Conservation (phyloP, 2,888 invertebrate species). For the Orthonevra nobilis region DNA sequence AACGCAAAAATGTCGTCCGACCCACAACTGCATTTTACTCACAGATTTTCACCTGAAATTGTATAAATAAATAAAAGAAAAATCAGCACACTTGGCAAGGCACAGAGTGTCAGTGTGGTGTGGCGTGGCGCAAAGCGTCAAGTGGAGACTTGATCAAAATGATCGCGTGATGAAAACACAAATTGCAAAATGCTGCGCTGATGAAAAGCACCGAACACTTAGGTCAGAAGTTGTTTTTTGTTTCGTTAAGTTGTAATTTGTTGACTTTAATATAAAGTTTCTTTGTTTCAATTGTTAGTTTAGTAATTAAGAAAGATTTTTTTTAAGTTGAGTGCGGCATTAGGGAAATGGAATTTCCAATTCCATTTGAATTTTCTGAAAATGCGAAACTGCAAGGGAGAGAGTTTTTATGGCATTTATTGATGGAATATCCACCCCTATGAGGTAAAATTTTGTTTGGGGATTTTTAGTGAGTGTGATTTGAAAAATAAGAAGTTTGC, state of each 20-base stretch:
- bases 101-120: too few species aligned
- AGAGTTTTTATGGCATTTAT: too few species aligned
- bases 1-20: neutral
- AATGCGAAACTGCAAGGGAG: too few species aligned
- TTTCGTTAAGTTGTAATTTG: constrained; percentile 7
- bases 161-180: constrained; percentile 38
- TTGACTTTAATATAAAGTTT: constrained; percentile 16
- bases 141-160: constrained; percentile 37
- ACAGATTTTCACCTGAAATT: constrained; percentile 65
- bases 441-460: too few species aligned
- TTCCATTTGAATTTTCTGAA: too few species aligned
- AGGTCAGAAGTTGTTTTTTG: constrained; percentile 5
- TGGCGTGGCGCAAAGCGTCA: neutral
- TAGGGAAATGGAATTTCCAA: constrained; percentile 29
- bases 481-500: neutral
- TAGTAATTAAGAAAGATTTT: neutral
- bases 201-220: constrained; percentile 32
- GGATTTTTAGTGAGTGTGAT: constrained; percentile 30
- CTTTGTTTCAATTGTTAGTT: constrained; percentile 1
- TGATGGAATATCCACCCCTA: too few species aligned
- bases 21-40: constrained; percentile 28
- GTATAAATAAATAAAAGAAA: constrained; percentile 60
- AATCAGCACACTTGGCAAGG: constrained; percentile 59
- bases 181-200: constrained; percentile 13
- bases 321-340: neutral